Base-by-base conservation (phyloP, 2,888 invertebrate genomes). In the Aphelenchoides bicaudatus region DNA sequence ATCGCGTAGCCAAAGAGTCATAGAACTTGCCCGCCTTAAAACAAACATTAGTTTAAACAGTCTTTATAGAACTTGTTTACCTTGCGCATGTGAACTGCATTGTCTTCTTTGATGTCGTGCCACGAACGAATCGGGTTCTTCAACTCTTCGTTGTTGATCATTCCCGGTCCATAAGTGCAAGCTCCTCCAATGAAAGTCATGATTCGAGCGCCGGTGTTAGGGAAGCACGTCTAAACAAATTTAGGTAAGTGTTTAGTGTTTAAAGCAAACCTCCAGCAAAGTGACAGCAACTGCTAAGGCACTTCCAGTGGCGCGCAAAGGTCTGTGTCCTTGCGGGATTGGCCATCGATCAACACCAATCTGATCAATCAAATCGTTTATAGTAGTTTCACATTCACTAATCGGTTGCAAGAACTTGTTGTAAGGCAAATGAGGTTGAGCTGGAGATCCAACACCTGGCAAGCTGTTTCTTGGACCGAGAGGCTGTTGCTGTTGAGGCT, bases 161-260 rank as follows among this genome's bases (percentile, higher is more conserved):
- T 90, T 77, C 92, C 93, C 8, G 92, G 92, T 0, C 93, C 98
- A 83, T 93, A 91, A 56, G 96, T 96, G 83, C 96, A 96, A 0
- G 98, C 89, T 1, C 98, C 98, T 60, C 96, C 94, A 31, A 93
- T 86, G 83, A 99, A 99, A 79, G 90, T 79, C 92, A 99, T 91
- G 68, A 98, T 87, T 62, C 87, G 86, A 10, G 88, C 94, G 10
- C 96, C 96, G 56, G 93, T 91, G 80, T 94, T 96, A 0, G 98
- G 93, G 80, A 92, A 98, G 38, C 92, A 90, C 58, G 91, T 90
- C 85, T 34, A n/a, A 34, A 34, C 10, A 10, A 34, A 34, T 10
- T 10, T 10, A 34, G n/a, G 34, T 10, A n/a, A 10, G 34, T 10
- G 34, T 34, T 10, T 10, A 34, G n/a, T 10, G 34, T 10, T 10